phyloP scores from a whole-genome alignment of 1,140 invertebrate genomes.

The Drosophila sulfurigaster region DNA sequence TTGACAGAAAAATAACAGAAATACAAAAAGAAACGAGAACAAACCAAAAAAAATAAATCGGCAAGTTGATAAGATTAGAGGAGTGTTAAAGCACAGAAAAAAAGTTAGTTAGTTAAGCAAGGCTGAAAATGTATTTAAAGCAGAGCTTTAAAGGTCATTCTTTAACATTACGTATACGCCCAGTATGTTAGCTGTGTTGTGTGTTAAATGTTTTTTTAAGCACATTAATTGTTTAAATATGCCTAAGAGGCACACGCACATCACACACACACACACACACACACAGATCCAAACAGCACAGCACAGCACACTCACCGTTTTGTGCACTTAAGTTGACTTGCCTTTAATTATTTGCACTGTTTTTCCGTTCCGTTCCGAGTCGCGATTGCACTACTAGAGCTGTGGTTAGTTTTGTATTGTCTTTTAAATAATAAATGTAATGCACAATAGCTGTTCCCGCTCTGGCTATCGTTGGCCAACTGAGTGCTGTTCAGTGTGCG shows the following conservation, averaged over 20 bases:
- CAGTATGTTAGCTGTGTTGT: constrained; percentile 5
- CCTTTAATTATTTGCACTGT: constrained; percentile 78
- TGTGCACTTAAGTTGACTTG: constrained; percentile 69
- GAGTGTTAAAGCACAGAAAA: background rate
- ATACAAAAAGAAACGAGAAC: constrained; percentile 32
- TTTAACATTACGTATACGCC: constrained; percentile 45
- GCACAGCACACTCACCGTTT: constrained; percentile 59
- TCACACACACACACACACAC: constrained; percentile 13
- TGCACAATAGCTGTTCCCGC: constrained; percentile 47
- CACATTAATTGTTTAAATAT: constrained; percentile 60
- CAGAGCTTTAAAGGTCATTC: constrained; percentile 28
- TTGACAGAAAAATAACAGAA: constrained; percentile 24
- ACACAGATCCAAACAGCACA: constrained; percentile 15
- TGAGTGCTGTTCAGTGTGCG: constrained; percentile 62
- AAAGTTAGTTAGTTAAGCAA: constrained; percentile 11
- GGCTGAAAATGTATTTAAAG: constrained; percentile 18
- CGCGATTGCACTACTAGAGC: constrained; percentile 11
- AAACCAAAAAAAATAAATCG: constrained; percentile 9
- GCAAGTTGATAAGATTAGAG: constrained; percentile 20
- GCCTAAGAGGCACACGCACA: constrained; percentile 43
- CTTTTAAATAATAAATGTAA: background rate
- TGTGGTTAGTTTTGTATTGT: constrained; percentile 5
- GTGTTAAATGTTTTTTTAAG: constrained; percentile 29
- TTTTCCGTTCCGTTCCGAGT: constrained; percentile 57
- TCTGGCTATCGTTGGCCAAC: constrained; percentile 54